Evolutionary conservation across 2,113 vertebrate genomes (phyloP).

Genomic region (Cacatua alba): DNA sequence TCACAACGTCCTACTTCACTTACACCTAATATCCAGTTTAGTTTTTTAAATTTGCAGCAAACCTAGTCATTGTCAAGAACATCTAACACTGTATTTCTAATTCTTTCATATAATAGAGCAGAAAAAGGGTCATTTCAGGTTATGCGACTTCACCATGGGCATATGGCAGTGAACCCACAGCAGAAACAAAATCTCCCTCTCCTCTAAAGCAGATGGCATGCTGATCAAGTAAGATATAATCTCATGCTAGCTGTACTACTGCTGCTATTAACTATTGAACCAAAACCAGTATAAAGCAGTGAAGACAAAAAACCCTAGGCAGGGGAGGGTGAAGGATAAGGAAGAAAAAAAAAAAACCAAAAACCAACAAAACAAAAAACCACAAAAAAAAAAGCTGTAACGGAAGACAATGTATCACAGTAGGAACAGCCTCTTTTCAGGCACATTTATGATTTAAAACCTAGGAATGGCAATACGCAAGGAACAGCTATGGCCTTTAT

Average conservation of each 20-base stretch:
- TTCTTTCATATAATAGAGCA: neutral
- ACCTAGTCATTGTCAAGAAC: neutral
- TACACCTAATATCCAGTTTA: neutral
- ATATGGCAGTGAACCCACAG: constrained; percentile 9
- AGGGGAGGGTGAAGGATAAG: neutral
- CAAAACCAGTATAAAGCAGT: neutral
- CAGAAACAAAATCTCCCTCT: neutral
- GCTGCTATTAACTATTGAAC: neutral
- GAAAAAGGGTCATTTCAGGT: neutral
- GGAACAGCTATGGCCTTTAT: neutral
- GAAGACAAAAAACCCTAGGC: neutral
- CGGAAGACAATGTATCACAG: neutral
- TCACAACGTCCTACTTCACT: neutral
- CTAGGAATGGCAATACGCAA: neutral
- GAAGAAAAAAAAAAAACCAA: neutral
- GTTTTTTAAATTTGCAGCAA: neutral
- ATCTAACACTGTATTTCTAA: neutral
- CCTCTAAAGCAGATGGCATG: constrained; percentile 11
- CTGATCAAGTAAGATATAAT: neutral
- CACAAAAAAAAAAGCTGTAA: neutral
- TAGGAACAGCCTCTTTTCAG: neutral
- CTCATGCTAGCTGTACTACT: neutral
- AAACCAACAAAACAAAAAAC: accelerated
- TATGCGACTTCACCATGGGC: accelerated
- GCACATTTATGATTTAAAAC: neutral